Conservation (phyloP, 64 coral and sea anemone genomes). For the Montipora foliosa region DNA sequence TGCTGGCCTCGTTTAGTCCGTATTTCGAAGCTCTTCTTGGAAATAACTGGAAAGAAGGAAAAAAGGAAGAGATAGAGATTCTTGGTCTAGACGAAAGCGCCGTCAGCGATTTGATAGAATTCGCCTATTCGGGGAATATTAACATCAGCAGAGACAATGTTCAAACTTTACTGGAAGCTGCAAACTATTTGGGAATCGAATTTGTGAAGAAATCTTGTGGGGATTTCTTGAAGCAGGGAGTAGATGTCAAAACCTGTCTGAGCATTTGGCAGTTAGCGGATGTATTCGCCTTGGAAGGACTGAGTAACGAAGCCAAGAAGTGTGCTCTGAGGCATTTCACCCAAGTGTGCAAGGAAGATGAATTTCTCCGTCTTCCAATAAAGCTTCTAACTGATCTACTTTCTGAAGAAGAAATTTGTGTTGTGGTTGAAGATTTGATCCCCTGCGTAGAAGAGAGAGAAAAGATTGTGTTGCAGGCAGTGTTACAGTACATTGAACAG, state of each 20-base stretch:
- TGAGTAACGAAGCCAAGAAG: constrained; percentile 59
- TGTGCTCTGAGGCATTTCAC: constrained; percentile 59
- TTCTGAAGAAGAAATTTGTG: constrained; percentile 56
- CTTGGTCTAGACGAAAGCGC: constrained; percentile 22
- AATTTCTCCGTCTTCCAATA: constrained; percentile 56
- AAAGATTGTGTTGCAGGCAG: constrained; percentile 68
- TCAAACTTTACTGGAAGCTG: constrained; percentile 65
- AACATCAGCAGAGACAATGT: constrained; percentile 77
- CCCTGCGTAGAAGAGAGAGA: constrained; percentile 65
- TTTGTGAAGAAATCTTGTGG: constrained; percentile 76
- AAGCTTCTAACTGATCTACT: constrained; percentile 63
- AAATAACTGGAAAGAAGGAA: constrained; percentile 64
- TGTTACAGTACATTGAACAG: constrained; percentile 70
- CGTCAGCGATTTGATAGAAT: constrained; percentile 74
- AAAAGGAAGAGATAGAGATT: constrained; percentile 68
- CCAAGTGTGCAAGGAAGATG: constrained; percentile 42
- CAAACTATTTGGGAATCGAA: constrained; percentile 75
- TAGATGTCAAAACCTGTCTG: constrained; percentile 55
- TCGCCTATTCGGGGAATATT: constrained; percentile 87
- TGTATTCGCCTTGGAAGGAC: constrained; percentile 41
- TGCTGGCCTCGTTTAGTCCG: constrained; percentile 66
- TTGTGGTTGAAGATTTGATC: constrained; percentile 66
- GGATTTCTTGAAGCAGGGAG: constrained; percentile 57
- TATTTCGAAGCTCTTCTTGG: constrained; percentile 84
- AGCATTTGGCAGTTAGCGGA: constrained; percentile 70